A percentile compares a stretch with the other conserved stretches of the same genome.
phyloP scores from a whole-genome alignment of 2,797 vertebrate species.

The Novumbra hubbsi region DNA sequence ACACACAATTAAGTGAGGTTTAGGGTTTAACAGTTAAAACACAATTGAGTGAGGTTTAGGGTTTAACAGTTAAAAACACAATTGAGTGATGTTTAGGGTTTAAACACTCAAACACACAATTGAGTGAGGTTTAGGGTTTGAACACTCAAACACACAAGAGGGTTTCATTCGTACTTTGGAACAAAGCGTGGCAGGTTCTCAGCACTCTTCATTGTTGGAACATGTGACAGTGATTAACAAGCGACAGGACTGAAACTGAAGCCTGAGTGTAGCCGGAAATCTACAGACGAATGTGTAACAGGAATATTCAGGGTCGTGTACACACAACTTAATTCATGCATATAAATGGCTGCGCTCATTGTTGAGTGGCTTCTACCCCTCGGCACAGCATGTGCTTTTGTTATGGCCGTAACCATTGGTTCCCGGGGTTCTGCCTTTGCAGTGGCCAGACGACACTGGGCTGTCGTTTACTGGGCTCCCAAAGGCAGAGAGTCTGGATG shows the following conservation, averaged over 20 bases:
- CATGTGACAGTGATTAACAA: conserved; percentile 51
- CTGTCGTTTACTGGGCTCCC: conserved; percentile 23
- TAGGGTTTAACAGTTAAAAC: neutral
- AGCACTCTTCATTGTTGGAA: conserved; percentile 31
- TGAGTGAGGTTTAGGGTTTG: neutral
- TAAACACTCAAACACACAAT: no score
- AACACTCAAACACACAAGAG: conserved; percentile 14
- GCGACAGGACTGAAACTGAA: conserved; percentile 40
- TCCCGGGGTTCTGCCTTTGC: conserved; percentile 30
- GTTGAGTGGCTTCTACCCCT: conserved; percentile 29
- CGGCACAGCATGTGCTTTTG: conserved; percentile 28
- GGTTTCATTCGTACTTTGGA: conserved; percentile 48
- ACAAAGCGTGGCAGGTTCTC: conserved; percentile 39
- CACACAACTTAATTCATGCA: conserved; percentile 31
- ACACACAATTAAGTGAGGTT: no score
- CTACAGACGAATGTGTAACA: conserved; percentile 16
- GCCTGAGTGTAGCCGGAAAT: conserved; percentile 27
- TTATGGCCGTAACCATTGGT: conserved; percentile 28
- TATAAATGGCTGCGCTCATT: conserved; percentile 36
- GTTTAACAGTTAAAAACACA: conserved; percentile 6
- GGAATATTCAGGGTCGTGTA: conserved; percentile 32
- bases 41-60: neutral
- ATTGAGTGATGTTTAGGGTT: neutral
- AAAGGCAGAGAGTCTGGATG: conserved; percentile 2
- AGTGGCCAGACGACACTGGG: neutral